Percentiles rank a stretch among this genome's conserved stretches.
phyloP scores from a whole-genome alignment of 1,140 invertebrate genomes.

The Littorina saxatilis region DNA sequence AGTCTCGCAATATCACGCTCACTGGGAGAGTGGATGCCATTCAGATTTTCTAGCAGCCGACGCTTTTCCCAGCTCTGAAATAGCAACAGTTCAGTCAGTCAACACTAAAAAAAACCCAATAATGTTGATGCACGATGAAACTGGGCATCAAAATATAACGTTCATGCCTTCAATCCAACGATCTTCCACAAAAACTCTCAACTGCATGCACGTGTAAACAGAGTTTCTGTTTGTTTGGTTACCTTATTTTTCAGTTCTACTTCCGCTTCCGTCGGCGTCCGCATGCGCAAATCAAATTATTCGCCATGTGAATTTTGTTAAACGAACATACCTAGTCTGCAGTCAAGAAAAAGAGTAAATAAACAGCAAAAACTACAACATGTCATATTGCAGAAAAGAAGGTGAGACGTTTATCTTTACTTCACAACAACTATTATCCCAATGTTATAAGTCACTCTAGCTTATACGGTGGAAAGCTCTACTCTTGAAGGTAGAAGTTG shows the following conservation, averaged over 20 bases:
- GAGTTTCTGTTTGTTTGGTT: too few species aligned
- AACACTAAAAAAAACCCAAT: too few species aligned
- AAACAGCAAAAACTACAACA: not conserved
- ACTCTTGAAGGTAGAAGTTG: too few species aligned
- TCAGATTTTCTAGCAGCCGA: not conserved
- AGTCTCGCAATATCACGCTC: constrained; percentile 27
- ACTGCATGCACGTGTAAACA: too few species aligned
- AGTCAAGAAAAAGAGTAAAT: not conserved
- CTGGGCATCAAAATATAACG: too few species aligned
- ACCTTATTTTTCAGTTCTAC: too few species aligned
- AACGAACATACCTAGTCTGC: not conserved
- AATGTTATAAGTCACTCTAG: not conserved
- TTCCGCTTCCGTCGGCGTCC: constrained; percentile 22
- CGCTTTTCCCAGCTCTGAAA: too few species aligned
- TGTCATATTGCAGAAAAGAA: constrained; percentile 32
- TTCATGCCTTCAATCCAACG: too few species aligned
- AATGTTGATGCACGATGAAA: too few species aligned
- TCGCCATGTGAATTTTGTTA: constrained; percentile 19
- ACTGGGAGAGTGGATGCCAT: not conserved
- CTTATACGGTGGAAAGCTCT: not conserved
- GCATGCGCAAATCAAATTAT: not conserved
- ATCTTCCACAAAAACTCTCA: too few species aligned
- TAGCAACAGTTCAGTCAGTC: too few species aligned
- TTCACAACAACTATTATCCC: not conserved
- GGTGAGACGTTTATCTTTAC: constrained; percentile 2